Evolutionary conservation across 2,113 vertebrate genomes (phyloP).

Genomic region (Sisor rabdophorus): DNA sequence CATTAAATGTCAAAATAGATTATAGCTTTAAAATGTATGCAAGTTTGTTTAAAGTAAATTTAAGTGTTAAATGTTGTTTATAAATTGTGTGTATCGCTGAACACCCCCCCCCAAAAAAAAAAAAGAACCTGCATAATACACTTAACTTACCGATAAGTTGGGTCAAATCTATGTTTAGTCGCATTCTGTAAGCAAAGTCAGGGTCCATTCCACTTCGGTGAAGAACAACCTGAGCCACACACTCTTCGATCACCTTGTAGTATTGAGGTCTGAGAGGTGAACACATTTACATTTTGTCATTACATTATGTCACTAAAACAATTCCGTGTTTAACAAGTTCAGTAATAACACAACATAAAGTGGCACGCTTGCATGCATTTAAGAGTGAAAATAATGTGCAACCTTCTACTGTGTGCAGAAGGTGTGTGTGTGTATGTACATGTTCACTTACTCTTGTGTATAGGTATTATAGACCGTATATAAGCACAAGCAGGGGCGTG

Average conservation of each 20-base stretch:
- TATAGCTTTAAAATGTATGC: not conserved
- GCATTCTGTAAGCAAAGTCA: constrained; percentile 87
- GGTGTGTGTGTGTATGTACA: too few relatives aligned
- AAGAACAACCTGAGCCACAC: constrained; percentile 88
- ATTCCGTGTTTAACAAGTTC: constrained; percentile 63
- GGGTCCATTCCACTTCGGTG: constrained; percentile 92
- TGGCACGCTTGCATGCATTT: too few relatives aligned
- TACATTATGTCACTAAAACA: constrained; percentile 30
- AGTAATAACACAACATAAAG: constrained; percentile 48
- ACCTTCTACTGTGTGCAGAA: too few relatives aligned
- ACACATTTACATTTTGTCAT: not conserved
- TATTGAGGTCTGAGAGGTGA: constrained; percentile 82
- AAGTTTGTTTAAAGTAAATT: not conserved
- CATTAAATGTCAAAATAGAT: not conserved
- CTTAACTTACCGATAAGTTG: constrained; percentile 82
- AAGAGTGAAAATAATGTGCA: too few relatives aligned
- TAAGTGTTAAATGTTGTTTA: too few relatives aligned
- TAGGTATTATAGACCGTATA: too few relatives aligned
- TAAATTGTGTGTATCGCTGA: too few relatives aligned
- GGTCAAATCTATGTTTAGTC: constrained; percentile 87
- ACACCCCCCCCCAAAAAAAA: too few relatives aligned
- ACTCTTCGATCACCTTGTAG: constrained; percentile 97
- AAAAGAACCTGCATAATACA: not conserved
- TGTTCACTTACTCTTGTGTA: too few relatives aligned
- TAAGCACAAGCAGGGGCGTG: too few relatives aligned